These are phyloP conservation scores for Dexiosoma caninum DNA, from an alignment of 2,888 invertebrate genomes.

Conservation along the genomic window DNA sequence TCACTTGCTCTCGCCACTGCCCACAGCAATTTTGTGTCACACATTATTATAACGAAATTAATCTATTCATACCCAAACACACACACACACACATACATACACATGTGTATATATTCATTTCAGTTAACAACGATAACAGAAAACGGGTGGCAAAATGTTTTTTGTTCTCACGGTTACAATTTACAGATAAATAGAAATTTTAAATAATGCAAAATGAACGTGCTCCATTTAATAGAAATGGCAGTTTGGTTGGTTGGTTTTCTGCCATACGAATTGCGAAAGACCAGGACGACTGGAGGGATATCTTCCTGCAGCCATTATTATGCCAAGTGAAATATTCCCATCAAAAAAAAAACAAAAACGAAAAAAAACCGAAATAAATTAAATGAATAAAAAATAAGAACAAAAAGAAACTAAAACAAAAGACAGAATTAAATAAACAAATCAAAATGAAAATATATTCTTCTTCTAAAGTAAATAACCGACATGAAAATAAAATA, in stretches of 20 bases:
- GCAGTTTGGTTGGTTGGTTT: not conserved
- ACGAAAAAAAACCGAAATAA: not conserved
- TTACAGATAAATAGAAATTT: slow-evolving; percentile 54
- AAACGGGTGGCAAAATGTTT: not conserved
- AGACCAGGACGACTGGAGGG: not conserved
- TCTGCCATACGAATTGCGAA: too few relatives aligned
- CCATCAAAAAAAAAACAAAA: not conserved
- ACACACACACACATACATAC: too few relatives aligned
- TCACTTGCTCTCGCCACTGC: too few relatives aligned
- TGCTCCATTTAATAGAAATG: slow-evolving; percentile 51
- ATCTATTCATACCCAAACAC: too few relatives aligned
- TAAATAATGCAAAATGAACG: slow-evolving; percentile 61
- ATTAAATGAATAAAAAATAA: not conserved
- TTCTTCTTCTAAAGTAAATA: slow-evolving; percentile 40
- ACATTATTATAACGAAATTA: not conserved
- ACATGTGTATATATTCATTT: too few relatives aligned
- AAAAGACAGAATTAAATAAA: not conserved
- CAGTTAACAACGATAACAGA: not conserved
- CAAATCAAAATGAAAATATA: slow-evolving; percentile 48
- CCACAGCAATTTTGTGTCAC: slow-evolving; percentile 11
- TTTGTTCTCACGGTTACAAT: slow-evolving; percentile 57
- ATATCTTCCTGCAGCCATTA: not conserved
- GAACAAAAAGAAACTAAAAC: not conserved
- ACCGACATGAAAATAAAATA: slow-evolving; percentile 18
- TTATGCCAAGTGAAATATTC: slow-evolving; percentile 7